Evolutionary conservation across 2,888 invertebrate species (phyloP).

Genomic region (Limnephilus auricula): DNA sequence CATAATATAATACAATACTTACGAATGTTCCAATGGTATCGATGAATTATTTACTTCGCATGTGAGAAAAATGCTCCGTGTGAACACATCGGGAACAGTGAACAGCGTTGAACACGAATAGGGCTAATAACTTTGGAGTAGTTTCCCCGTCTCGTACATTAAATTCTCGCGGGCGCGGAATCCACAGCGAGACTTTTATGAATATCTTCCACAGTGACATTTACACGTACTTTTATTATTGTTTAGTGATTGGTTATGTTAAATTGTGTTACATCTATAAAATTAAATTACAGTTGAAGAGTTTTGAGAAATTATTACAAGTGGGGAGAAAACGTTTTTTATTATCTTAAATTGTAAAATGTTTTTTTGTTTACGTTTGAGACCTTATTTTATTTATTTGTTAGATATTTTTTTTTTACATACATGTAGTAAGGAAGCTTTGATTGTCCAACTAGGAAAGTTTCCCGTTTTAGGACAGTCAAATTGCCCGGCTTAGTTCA

Average conservation of each 20-base stretch:
- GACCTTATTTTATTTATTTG: too few species aligned
- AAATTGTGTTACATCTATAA: neutral
- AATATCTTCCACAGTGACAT: neutral
- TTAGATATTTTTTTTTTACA: too few species aligned
- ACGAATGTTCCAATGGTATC: neutral
- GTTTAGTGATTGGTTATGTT: neutral
- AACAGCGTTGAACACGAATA: constrained; percentile 3
- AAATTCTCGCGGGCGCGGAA: neutral
- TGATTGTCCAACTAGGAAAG: too few species aligned
- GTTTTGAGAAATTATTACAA: neutral
- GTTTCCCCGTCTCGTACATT: constrained; percentile 14
- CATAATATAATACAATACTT: neutral
- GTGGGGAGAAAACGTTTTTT: neutral
- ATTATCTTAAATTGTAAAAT: neutral
- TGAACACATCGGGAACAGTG: constrained; percentile 5
- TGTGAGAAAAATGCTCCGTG: neutral
- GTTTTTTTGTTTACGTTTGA: too few species aligned
- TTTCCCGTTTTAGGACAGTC: too few species aligned
- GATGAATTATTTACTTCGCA: neutral
- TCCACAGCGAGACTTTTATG: constrained; percentile 2
- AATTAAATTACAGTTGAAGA: neutral
- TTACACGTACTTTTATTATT: neutral
- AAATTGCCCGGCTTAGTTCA: too few species aligned
- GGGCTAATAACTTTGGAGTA: constrained; percentile 11
- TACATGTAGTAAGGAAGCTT: too few species aligned